phyloP scores from a whole-genome alignment of 2,113 vertebrate genomes.

The Caranx ignobilis region DNA sequence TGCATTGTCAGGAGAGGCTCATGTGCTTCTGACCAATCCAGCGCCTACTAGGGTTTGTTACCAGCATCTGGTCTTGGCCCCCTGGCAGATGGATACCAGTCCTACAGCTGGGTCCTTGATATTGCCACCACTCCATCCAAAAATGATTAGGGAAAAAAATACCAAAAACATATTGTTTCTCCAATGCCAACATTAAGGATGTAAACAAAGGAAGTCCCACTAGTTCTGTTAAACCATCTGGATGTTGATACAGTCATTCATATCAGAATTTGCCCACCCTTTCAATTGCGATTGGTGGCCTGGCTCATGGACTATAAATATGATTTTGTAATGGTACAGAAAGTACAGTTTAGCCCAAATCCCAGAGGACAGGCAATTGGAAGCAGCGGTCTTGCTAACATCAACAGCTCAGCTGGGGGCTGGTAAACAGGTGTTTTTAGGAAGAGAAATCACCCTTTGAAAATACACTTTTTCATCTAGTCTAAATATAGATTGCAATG shows the following conservation, averaged over 20 bases:
- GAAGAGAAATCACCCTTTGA: not conserved
- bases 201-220: not conserved
- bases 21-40: constrained; percentile 1
- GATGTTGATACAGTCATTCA: not conserved
- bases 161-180: not conserved
- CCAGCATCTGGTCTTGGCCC: constrained; percentile 3
- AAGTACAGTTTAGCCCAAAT: not conserved
- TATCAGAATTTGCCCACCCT: too few species aligned
- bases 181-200: not conserved
- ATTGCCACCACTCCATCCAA: not conserved
- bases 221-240: constrained; percentile 3
- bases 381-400: not conserved
- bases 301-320: not conserved
- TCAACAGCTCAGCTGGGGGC: not conserved
- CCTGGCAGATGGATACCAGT: not conserved
- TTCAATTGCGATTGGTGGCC: too few species aligned
- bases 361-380: not conserved
- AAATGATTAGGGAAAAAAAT: not conserved
- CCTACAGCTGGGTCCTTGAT: not conserved
- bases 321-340: too few species aligned
- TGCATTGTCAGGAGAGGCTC: not conserved
- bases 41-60: not conserved
- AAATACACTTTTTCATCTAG: not conserved
- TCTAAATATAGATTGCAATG: not conserved
- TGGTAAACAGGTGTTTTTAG: not conserved